Percentiles rank a stretch among this genome's conserved stretches.
phyloP scores from a whole-genome alignment of 2,888 invertebrate species.

The Noctua comes region DNA sequence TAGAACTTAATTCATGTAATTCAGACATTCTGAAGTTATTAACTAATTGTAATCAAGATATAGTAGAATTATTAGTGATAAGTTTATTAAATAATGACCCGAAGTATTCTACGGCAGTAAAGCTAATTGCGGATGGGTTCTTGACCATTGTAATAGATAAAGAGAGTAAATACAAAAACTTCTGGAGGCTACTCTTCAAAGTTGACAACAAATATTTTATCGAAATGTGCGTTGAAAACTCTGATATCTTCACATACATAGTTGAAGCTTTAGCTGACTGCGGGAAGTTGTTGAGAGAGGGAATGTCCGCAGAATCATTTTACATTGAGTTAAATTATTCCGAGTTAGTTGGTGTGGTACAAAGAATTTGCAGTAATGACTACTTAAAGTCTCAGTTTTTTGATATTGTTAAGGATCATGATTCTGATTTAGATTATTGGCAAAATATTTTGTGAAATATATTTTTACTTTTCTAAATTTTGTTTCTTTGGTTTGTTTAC shows the following conservation, averaged over 20 bases:
- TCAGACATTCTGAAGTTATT: constrained; percentile 74
- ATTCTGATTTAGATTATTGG: constrained; percentile 85
- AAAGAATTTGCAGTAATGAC: constrained; percentile 81
- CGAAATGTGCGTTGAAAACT: constrained; percentile 78
- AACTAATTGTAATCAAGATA: constrained; percentile 72
- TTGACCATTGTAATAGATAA: constrained; percentile 72
- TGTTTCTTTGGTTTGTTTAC: constrained; percentile 16
- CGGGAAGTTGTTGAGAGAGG: constrained; percentile 81
- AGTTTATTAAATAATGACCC: constrained; percentile 76
- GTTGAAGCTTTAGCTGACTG: constrained; percentile 81
- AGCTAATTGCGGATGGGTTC: constrained; percentile 71
- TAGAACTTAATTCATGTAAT: constrained; percentile 70
- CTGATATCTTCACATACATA: constrained; percentile 76
- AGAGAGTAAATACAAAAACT: constrained; percentile 72
- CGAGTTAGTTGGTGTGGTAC: constrained; percentile 84
- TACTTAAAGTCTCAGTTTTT: constrained; percentile 83
- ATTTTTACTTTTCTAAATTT: constrained; percentile 18
- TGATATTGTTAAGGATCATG: constrained; percentile 83
- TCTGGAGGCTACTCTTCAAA: constrained; percentile 81
- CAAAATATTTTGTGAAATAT: constrained; percentile 72
- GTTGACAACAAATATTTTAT: constrained; percentile 75
- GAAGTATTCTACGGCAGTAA: constrained; percentile 67
- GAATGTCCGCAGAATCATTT: constrained; percentile 82
- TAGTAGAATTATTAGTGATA: constrained; percentile 77
- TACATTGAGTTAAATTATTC: constrained; percentile 88